phyloP scores from a whole-genome alignment of 2,888 invertebrate species.

The Cheilosia variabilis region DNA sequence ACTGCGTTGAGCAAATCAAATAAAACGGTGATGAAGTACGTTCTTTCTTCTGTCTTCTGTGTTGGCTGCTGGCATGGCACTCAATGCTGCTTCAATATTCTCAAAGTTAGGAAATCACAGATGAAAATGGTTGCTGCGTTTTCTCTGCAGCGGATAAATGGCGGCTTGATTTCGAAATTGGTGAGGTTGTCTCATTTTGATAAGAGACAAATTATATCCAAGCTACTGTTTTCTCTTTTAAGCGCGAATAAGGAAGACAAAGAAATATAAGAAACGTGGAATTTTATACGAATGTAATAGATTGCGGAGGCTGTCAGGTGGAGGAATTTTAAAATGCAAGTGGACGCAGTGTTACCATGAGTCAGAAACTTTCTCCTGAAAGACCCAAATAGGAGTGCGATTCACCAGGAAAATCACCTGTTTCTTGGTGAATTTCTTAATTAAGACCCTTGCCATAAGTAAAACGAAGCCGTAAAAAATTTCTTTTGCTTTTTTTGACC shows the following conservation, averaged over 20 bases:
- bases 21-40: slow-evolving; percentile 66
- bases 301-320: not conserved
- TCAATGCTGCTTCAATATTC: slow-evolving; percentile 25
- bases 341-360: not conserved
- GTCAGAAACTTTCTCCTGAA: not conserved
- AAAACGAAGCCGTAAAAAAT: too few species aligned
- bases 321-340: not conserved
- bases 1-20: slow-evolving; percentile 60
- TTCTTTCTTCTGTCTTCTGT: slow-evolving; percentile 18
- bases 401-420: too few species aligned
- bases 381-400: too few species aligned
- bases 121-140: slow-evolving; percentile 11
- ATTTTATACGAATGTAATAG: slow-evolving; percentile 36
- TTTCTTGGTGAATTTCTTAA: too few species aligned
- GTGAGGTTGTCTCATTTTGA: slow-evolving; percentile 29
- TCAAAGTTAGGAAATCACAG: slow-evolving; percentile 21
- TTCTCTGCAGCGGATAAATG: slow-evolving; percentile 18
- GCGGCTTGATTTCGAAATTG: slow-evolving; percentile 68
- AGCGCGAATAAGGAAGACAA: not conserved
- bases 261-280: not conserved
- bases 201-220: not conserved
- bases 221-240: slow-evolving; percentile 13
- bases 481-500: too few species aligned
- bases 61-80: slow-evolving; percentile 11
- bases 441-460: too few species aligned